A percentile compares a stretch with the other conserved stretches of the same genome.
Conservation (phyloP, 2,797 vertebrate genomes). For the Micropoecilia bifurca region DNA sequence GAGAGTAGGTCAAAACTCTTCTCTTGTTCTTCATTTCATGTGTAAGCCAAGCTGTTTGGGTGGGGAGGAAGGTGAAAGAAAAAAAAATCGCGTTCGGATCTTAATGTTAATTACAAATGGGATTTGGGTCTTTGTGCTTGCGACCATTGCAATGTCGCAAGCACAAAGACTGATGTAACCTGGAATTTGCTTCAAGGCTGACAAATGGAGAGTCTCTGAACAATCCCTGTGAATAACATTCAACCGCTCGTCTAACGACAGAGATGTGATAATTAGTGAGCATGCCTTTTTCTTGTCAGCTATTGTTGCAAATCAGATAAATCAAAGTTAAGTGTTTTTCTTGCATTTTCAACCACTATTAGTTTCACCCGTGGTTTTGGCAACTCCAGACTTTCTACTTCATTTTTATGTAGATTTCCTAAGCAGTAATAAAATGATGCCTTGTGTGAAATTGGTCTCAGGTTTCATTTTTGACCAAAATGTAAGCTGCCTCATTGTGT, state of each 20-base stretch:
- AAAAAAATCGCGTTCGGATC: slow-evolving; percentile 40
- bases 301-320: not conserved
- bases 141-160: slow-evolving; percentile 21
- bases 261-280: not conserved
- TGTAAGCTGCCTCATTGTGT: not conserved
- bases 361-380: not conserved
- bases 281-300: not conserved
- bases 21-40: slow-evolving; percentile 10
- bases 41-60: slow-evolving; percentile 9
- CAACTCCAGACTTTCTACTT: not conserved
- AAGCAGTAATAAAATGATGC: not conserved
- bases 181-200: slow-evolving; percentile 45
- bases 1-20: not conserved
- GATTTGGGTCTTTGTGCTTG: slow-evolving; percentile 26
- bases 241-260: not conserved
- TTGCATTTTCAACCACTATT: not conserved
- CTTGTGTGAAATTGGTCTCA: not conserved
- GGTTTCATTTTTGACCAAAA: not conserved
- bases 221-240: slow-evolving; percentile 40
- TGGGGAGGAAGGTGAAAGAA: not conserved
- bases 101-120: not conserved
- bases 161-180: slow-evolving; percentile 47
- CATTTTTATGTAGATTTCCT: not conserved
- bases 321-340: not conserved
- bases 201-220: slow-evolving; percentile 42